Percentiles rank a stretch among this genome's conserved stretches.
phyloP scores from a whole-genome alignment of 2,797 vertebrate genomes.

The Benthosema pterotum region DNA sequence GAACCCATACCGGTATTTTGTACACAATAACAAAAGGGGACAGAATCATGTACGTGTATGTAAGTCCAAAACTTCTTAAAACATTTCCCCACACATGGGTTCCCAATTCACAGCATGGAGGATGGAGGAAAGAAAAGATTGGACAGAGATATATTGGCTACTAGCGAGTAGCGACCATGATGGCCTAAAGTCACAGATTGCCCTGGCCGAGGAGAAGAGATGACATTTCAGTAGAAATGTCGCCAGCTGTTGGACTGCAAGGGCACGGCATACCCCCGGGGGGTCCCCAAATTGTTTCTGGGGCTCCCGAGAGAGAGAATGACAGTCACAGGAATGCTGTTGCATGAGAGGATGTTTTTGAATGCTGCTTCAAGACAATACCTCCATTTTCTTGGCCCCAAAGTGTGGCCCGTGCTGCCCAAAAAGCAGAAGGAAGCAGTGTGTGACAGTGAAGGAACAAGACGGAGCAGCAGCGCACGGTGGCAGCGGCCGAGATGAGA shows the following conservation, averaged over 20 bases:
- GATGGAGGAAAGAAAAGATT: slow-evolving; percentile 68
- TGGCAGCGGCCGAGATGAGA: slow-evolving; percentile 53
- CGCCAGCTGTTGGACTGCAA: slow-evolving; percentile 82
- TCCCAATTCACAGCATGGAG: slow-evolving; percentile 67
- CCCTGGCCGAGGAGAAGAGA: slow-evolving; percentile 73
- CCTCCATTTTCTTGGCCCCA: not conserved
- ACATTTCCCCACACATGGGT: slow-evolving; percentile 50
- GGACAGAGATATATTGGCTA: slow-evolving; percentile 71
- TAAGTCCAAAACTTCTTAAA: slow-evolving; percentile 51
- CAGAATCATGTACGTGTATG: not conserved
- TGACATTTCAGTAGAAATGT: slow-evolving; percentile 81
- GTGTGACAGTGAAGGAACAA: slow-evolving; percentile 36
- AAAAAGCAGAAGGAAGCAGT: too few species aligned
- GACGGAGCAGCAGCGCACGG: slow-evolving; percentile 47
- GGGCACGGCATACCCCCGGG: not conserved
- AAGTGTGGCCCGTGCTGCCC: not conserved
- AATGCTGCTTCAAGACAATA: slow-evolving; percentile 6
- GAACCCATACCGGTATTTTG: too few species aligned
- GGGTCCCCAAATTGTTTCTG: too few species aligned
- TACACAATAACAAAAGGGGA: too few species aligned
- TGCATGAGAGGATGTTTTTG: slow-evolving; percentile 11
- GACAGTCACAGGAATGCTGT: slow-evolving; percentile 21
- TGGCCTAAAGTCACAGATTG: slow-evolving; percentile 78
- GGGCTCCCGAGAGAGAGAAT: not conserved
- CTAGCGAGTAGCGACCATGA: slow-evolving; percentile 72